These are phyloP conservation scores for Cherax quadricarinatus DNA, from an alignment of 1,140 invertebrate genomes.

Conservation along the genomic window DNA sequence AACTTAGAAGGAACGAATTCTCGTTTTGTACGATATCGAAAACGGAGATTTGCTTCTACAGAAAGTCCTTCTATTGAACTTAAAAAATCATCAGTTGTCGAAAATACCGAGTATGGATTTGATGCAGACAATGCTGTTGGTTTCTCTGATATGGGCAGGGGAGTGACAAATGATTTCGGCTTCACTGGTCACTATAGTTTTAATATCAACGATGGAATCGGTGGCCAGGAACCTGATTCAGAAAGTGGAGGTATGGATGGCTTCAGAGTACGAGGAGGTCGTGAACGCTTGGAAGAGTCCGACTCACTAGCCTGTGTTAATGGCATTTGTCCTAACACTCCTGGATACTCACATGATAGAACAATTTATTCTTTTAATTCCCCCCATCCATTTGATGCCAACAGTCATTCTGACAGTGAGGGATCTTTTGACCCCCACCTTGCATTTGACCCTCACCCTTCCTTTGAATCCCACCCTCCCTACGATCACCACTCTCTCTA, in stretches of 20 bases:
- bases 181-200: not conserved
- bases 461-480: too few relatives aligned
- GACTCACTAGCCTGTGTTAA: not conserved
- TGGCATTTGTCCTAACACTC: not conserved
- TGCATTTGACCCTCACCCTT: not conserved
- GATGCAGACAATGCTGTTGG: not conserved
- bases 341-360: not conserved
- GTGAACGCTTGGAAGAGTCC: not conserved
- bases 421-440: not conserved
- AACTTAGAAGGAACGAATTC: not conserved
- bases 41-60: not conserved
- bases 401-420: not conserved
- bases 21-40: not conserved
- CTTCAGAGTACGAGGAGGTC: not conserved
- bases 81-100: not conserved
- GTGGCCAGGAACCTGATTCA: not conserved
- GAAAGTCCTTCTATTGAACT: not conserved
- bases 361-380: not conserved
- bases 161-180: not conserved
- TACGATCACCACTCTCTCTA: too few relatives aligned
- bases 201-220: not conserved
- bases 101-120: not conserved
- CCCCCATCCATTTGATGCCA: not conserved
- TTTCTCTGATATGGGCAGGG: not conserved
- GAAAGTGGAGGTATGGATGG: not conserved